Conservation (phyloP, 2,113 vertebrate genomes). For the Solenodon paradoxus region DNA sequence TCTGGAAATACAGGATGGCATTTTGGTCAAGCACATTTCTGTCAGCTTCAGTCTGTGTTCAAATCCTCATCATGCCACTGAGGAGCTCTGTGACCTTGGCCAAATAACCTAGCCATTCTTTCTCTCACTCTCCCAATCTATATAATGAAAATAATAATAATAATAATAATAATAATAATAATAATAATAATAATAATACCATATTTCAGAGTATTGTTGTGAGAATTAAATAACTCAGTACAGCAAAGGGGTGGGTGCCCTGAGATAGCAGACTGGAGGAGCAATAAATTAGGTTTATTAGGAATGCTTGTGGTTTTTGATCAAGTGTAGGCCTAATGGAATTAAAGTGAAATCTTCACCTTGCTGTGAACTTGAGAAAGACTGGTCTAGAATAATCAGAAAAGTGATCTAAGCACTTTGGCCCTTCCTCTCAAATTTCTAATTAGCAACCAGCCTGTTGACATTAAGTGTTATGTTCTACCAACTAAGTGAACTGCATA, state of each 20-base stretch:
- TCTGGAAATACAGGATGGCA: neutral
- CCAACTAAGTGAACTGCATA: neutral
- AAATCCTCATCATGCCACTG: neutral
- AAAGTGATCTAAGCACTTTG: neutral
- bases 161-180: constrained; percentile 21
- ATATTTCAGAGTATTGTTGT: neutral
- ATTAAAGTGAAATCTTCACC: neutral
- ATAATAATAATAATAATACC: neutral
- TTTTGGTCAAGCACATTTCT: neutral
- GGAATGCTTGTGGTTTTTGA: neutral
- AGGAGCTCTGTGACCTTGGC: constrained; percentile 5
- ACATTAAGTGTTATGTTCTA: neutral
- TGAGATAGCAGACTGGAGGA: neutral
- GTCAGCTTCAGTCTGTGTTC: neutral
- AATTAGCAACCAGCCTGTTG: neutral
- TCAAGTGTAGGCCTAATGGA: neutral
- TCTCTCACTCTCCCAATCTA: neutral
- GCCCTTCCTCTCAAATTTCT: neutral
- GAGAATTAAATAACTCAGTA: neutral
- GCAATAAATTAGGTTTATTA: neutral
- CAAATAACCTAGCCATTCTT: neutral
- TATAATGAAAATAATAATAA: constrained; percentile 14
- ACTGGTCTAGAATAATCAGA: neutral
- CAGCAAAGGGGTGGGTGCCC: neutral
- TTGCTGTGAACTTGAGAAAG: neutral